Conservation (phyloP, 2,888 invertebrate genomes). For the Epistrophe grossulariae region DNA sequence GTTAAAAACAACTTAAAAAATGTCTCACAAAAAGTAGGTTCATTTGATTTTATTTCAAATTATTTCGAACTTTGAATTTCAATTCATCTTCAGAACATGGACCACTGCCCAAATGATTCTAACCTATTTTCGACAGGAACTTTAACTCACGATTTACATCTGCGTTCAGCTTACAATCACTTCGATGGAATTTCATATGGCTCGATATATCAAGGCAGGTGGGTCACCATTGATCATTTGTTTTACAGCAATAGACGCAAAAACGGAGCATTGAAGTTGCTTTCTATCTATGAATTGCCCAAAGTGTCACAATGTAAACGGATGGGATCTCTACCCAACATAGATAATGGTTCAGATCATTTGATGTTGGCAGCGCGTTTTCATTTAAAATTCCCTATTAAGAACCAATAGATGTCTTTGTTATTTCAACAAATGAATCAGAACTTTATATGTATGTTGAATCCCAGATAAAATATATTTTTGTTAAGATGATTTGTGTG, state of each 20-base stretch:
- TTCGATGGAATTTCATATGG: slow-evolving; percentile 85
- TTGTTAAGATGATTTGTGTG: background rate
- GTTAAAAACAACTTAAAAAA: slow-evolving; percentile 80
- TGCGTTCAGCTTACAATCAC: slow-evolving; percentile 89
- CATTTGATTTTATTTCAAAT: background rate
- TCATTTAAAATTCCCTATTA: slow-evolving; percentile 34
- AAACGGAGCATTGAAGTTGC: slow-evolving; percentile 84
- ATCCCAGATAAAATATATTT: slow-evolving; percentile 12
- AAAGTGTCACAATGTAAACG: slow-evolving; percentile 86
- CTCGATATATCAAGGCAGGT: slow-evolving; percentile 90
- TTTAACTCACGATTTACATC: slow-evolving; percentile 87
- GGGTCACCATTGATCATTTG: slow-evolving; percentile 96
- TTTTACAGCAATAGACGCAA: slow-evolving; percentile 86
- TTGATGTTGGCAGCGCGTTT: slow-evolving; percentile 91
- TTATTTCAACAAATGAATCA: background rate
- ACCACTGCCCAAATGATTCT: background rate
- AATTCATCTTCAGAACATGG: slow-evolving; percentile 40
- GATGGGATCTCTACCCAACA: slow-evolving; percentile 89
- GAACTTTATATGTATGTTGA: background rate
- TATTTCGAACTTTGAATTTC: background rate
- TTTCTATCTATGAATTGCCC: slow-evolving; percentile 88
- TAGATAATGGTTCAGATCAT: slow-evolving; percentile 91
- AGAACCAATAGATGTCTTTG: background rate
- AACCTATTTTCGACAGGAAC: slow-evolving; percentile 84
- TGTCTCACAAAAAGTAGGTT: slow-evolving; percentile 70